A percentile compares a stretch with the other conserved stretches of the same genome.
Conservation (phyloP, 1,140 invertebrate genomes). For the Lordiphosa mommai region DNA sequence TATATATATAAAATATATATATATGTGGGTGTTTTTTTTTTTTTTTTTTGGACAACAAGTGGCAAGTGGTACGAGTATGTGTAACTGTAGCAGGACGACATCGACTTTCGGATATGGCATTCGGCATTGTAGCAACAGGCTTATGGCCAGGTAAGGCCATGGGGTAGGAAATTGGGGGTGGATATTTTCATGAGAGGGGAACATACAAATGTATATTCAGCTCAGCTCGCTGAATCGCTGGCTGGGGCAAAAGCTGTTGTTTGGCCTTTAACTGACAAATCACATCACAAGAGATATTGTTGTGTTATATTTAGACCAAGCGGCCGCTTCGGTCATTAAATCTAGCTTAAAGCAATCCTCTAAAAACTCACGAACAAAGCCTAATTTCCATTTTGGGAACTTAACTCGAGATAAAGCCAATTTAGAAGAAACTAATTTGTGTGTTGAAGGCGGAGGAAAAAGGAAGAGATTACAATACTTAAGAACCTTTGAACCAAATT, state of each 20-base stretch:
- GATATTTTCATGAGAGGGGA: conserved; percentile 13
- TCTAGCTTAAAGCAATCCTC: background rate
- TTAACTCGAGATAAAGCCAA: background rate
- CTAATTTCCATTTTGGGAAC: background rate
- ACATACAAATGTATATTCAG: background rate
- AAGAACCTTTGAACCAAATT: no score
- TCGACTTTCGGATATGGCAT: conserved; percentile 7
- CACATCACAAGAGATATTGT: background rate
- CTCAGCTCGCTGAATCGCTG: conserved; percentile 45
- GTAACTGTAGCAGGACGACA: conserved; percentile 40
- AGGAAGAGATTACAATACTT: no score
- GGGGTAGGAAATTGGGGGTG: conserved; percentile 14
- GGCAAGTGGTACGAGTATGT: conserved; percentile 41
- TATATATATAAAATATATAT: no score
- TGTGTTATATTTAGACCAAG: background rate
- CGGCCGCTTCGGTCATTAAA: background rate
- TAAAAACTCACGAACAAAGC: background rate
- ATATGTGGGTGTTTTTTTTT: background rate
- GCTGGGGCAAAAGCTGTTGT: conserved; percentile 8
- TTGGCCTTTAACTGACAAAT: conserved; percentile 1
- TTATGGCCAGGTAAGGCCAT: conserved; percentile 15
- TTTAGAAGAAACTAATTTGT: background rate
- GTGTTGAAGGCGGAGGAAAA: no score
- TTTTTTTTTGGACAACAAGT: conserved; percentile 55
- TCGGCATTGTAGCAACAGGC: conserved; percentile 29